Evolutionary conservation across 23 tunicate species (phyloP).

Genomic region (Ciona savignyi): DNA sequence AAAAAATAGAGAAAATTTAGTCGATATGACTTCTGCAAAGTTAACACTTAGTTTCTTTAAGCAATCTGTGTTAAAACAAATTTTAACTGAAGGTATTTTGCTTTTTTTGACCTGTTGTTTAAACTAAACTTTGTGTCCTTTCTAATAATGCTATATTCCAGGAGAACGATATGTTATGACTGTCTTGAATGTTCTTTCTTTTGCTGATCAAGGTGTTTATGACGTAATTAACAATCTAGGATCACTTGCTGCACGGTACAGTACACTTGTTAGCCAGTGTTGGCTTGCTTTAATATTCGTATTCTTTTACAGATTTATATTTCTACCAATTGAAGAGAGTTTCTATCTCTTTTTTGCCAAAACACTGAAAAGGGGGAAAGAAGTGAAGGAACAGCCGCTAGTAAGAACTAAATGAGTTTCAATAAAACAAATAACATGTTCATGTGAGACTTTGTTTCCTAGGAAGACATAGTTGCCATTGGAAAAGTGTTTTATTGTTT

Average conservation of each 20-base stretch:
- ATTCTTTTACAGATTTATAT: slow-evolving; percentile 79
- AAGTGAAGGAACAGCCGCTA: slow-evolving; percentile 28
- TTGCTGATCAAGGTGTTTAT: slow-evolving; percentile 87
- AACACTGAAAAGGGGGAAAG: slow-evolving; percentile 47
- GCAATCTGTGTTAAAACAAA: slow-evolving; percentile 70
- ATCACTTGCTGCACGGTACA: slow-evolving; percentile 73
- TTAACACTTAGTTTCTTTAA: slow-evolving; percentile 79
- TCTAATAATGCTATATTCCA: slow-evolving; percentile 27
- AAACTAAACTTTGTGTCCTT: neutral
- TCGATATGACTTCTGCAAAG: slow-evolving; percentile 32
- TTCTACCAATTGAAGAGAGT: slow-evolving; percentile 93
- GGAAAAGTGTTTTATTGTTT: slow-evolving; percentile 50
- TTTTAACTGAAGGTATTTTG: slow-evolving; percentile 86
- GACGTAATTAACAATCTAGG: slow-evolving; percentile 81
- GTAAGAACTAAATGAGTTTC: slow-evolving; percentile 14
- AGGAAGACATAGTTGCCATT: slow-evolving; percentile 38
- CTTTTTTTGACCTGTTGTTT: neutral
- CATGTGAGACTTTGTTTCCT: neutral
- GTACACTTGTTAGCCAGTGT: no score
- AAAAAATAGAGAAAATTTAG: neutral
- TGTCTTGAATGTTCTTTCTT: slow-evolving; percentile 52
- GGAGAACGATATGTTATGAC: slow-evolving; percentile 74
- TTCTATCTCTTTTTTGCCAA: slow-evolving; percentile 86
- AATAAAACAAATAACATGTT: neutral
- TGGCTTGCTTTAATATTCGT: slow-evolving; percentile 42